phyloP scores from a whole-genome alignment of 2,888 invertebrate genomes.

The Drosophila colorata region DNA sequence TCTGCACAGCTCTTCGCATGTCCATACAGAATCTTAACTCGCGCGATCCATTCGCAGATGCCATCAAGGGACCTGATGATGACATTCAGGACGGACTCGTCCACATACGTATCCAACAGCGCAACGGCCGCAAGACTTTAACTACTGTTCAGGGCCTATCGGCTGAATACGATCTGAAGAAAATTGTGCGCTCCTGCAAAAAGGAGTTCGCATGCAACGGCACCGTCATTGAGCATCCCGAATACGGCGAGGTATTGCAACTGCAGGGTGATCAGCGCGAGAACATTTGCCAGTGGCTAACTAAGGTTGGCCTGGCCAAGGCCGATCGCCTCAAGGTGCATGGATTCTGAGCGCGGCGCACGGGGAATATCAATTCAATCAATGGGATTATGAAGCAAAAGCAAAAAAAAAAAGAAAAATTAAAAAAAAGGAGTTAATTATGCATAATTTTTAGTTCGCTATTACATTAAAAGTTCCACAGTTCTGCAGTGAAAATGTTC shows the following conservation, averaged over 20 bases:
- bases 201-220: conserved; percentile 99
- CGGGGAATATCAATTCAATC: neutral
- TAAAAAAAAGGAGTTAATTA: conserved; percentile 15
- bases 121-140: conserved; percentile 99
- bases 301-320: conserved; percentile 98
- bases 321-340: conserved; percentile 99
- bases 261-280: conserved; percentile 99
- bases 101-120: conserved; percentile 99
- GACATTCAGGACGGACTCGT: conserved; percentile 99
- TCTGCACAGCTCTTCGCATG: conserved; percentile 89
- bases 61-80: conserved; percentile 98
- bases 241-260: conserved; percentile 99
- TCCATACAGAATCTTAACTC: conserved; percentile 98
- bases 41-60: conserved; percentile 99
- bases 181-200: conserved; percentile 99
- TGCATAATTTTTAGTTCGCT: conserved; percentile 26
- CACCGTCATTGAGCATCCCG: conserved; percentile 99
- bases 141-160: conserved; percentile 99
- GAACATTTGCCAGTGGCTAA: conserved; percentile 99
- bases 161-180: conserved; percentile 99
- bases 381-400: neutral
- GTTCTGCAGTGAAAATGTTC: conserved; percentile 19
- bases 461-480: conserved; percentile 36
- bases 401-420: conserved; percentile 1
- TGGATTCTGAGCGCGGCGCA: conserved; percentile 88